Conservation (phyloP, 2,113 vertebrate species). For the Choloepus hoffmanni region DNA sequence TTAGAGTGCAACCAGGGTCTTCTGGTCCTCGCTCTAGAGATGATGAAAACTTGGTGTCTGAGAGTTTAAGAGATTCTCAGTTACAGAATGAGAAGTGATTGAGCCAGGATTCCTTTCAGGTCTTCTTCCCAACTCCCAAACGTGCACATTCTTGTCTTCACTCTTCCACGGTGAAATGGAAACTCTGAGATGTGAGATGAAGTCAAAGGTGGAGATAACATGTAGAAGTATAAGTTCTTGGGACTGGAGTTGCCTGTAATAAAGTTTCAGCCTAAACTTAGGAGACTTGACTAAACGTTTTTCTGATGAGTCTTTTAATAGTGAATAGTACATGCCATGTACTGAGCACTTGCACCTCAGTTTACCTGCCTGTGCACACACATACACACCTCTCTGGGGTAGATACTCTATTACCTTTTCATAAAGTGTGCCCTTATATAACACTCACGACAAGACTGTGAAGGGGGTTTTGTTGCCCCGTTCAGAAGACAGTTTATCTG, state of each 20-base stretch:
- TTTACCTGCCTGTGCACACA: neutral
- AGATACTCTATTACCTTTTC: neutral
- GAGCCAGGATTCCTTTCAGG: neutral
- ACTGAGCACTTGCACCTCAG: neutral
- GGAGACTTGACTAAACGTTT: conserved; percentile 3
- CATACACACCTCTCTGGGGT: neutral
- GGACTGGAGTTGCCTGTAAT: neutral
- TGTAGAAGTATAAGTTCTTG: neutral
- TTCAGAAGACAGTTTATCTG: neutral
- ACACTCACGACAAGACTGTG: neutral
- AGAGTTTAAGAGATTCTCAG: neutral
- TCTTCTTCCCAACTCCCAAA: neutral
- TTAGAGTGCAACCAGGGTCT: too few species aligned
- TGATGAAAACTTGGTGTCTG: neutral
- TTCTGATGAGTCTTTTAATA: neutral
- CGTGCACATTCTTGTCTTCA: neutral
- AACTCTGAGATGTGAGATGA: neutral
- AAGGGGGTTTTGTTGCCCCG: neutral
- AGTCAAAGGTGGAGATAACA: neutral
- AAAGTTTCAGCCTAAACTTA: neutral
- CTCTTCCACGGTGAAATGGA: neutral
- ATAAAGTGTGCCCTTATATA: neutral
- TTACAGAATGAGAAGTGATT: neutral
- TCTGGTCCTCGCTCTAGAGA: neutral
- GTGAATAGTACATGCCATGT: neutral